These are phyloP conservation scores for Idris sp. DNA, from an alignment of 1,140 invertebrate genomes.

Conservation along the genomic window DNA sequence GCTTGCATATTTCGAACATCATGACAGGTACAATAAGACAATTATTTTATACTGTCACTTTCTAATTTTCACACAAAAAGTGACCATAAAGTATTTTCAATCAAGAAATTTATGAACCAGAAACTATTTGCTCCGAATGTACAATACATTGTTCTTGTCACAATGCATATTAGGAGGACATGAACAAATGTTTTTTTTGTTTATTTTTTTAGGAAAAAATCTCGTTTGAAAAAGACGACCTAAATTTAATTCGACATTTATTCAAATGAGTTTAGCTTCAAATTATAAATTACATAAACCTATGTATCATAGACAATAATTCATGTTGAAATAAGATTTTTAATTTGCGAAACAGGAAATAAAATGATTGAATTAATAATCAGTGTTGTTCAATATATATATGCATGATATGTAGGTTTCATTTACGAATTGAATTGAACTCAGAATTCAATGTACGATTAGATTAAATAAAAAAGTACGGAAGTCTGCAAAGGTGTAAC, in stretches of 20 bases:
- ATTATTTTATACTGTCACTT: conserved; percentile 7
- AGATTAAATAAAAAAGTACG: conserved; percentile 8
- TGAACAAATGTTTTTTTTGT: not conserved
- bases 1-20: not conserved
- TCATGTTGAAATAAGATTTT: no score
- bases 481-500: conserved; percentile 21
- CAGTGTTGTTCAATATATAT: conserved; percentile 11
- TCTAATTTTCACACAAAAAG: conserved; percentile 11
- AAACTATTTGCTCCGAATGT: not conserved
- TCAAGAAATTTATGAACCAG: conserved; percentile 1
- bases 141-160: conserved; percentile 4
- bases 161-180: no score
- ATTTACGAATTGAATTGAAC: conserved; percentile 12
- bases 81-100: not conserved
- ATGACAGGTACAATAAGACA: not conserved
- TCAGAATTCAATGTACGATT: conserved; percentile 17
- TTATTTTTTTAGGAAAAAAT: conserved; percentile 15
- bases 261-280: no score
- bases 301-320: no score
- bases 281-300: no score
- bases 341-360: no score
- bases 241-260: no score
- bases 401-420: conserved; percentile 8
- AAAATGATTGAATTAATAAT: no score
- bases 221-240: not conserved